A percentile compares a stretch with the other conserved stretches of the same genome.
phyloP scores from a whole-genome alignment of 1,140 invertebrate species.

The Diachasma alloeum region DNA sequence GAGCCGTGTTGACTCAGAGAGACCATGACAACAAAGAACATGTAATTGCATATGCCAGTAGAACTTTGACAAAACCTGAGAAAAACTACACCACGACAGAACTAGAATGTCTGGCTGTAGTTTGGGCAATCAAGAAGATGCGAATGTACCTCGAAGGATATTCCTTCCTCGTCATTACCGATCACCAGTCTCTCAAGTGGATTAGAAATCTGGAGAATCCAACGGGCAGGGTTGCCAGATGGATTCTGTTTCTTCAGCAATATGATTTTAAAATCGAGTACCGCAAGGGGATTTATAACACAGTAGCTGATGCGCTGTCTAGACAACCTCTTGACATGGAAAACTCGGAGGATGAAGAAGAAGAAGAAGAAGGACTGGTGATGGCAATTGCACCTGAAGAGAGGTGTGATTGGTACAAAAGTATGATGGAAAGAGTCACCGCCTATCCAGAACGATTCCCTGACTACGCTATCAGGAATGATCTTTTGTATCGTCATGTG shows the following conservation, averaged over 20 bases:
- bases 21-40: neutral
- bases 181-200: conserved; percentile 1
- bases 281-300: too few species aligned
- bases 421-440: neutral
- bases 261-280: conserved; percentile 45
- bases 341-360: neutral
- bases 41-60: neutral
- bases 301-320: conserved; percentile 36
- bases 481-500: conserved; percentile 7
- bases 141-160: neutral
- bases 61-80: neutral
- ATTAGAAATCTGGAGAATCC: conserved; percentile 40
- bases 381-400: neutral
- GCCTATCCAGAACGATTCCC: conserved; percentile 14
- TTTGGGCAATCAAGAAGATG: conserved; percentile 7
- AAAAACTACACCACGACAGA: neutral
- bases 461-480: conserved; percentile 4
- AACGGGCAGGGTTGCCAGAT: too few species aligned
- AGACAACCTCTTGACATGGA: neutral
- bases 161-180: neutral
- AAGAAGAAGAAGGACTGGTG: neutral
- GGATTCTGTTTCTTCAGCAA: conserved; percentile 54
- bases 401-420: neutral
- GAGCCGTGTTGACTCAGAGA: neutral
- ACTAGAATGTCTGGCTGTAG: neutral